These are phyloP conservation scores for Cyclophora punctaria DNA, from an alignment of 2,888 invertebrate species.

Conservation along the genomic window DNA sequence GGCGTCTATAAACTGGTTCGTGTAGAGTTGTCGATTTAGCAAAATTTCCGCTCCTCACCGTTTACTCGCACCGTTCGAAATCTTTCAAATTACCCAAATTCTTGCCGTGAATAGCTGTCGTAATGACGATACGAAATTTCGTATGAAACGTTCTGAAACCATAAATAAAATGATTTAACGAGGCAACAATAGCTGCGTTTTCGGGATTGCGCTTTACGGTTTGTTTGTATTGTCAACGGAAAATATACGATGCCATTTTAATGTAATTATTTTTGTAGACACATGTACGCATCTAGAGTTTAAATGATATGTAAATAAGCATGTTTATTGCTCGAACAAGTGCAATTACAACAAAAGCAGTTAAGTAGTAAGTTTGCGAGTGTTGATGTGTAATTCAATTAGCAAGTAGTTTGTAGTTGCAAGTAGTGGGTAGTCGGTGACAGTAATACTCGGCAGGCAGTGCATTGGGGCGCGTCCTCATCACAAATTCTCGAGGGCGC, in stretches of 20 bases:
- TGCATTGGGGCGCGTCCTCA: conserved; percentile 59
- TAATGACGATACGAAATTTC: conserved; percentile 49
- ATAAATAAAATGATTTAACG: conserved; percentile 49
- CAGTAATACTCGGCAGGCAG: conserved; percentile 53
- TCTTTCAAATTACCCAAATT: conserved; percentile 62
- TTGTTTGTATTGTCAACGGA: conserved; percentile 12
- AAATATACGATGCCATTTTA: conserved; percentile 12
- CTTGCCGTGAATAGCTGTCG: conserved; percentile 50
- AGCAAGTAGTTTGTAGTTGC: conserved; percentile 43
- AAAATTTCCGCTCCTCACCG: conserved; percentile 40
- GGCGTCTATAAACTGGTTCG: conserved; percentile 59
- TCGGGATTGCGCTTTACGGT: conserved; percentile 14
- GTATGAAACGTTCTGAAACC: conserved; percentile 38
- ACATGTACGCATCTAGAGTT: background rate
- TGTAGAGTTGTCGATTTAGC: conserved; percentile 61
- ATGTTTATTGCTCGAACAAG: no score
- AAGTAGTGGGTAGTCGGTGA: conserved; percentile 51
- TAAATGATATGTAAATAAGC: no score
- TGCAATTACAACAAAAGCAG: conserved; percentile 1
- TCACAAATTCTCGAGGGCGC: conserved; percentile 67
- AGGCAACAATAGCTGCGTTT: conserved; percentile 27
- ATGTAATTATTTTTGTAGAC: conserved; percentile 7
- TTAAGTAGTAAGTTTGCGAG: conserved; percentile 3
- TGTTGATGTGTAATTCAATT: conserved; percentile 12
- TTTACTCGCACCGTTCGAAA: conserved; percentile 33